Evolutionary conservation across 2,113 vertebrate species (phyloP), one percentile per base, ranked within the genome.

Genomic region (Phycodurus eques): DNA sequence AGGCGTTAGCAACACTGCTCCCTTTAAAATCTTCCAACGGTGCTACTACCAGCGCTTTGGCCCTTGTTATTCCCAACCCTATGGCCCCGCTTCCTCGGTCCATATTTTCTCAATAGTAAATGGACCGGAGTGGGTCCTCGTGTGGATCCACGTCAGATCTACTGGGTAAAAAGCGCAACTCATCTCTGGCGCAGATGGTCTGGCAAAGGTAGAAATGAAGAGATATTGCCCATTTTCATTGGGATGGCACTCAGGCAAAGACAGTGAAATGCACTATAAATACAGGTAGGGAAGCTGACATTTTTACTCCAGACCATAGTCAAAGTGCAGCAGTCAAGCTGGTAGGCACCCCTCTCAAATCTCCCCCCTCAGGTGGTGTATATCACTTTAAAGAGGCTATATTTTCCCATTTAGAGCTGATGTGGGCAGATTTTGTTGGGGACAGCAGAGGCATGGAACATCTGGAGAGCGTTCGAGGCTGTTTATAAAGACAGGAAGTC

Each of bases 401-500:
- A 90, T 88, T 89, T 90, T 87, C 75, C 83, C 78, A 80, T 86
- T 88, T 85, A 82, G 70, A 35, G 85, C 90, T 90, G 90, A 90
- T 76, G 77, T 74, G 81, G 82, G 87, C 89, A 89, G 75, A 86
- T 91, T 86, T 82, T 4, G 54, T 71, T 66, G 2, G 82, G 87
- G 81, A 85, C 83, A 80, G 79, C 70, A 80, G 77, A 85, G 88
- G 82, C 80, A 72, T 70, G 78, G 83, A 90, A 89, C 85, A 90
- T 91, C 90, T 91, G 90, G 89, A 88, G 67, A 78, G 85, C 80
- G 76, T 89, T 89, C 85, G 85, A 31, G 84, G 88, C 83, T 88
- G 88, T 88, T 90, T 87, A 89, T 87, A 84, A 90, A 90, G 86
- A 88, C 88, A 90, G 87, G 85, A 86, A 88, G 87, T 89, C 86